Base-by-base conservation (phyloP, 2,888 invertebrate genomes). In the Andrena hattorfiana region DNA sequence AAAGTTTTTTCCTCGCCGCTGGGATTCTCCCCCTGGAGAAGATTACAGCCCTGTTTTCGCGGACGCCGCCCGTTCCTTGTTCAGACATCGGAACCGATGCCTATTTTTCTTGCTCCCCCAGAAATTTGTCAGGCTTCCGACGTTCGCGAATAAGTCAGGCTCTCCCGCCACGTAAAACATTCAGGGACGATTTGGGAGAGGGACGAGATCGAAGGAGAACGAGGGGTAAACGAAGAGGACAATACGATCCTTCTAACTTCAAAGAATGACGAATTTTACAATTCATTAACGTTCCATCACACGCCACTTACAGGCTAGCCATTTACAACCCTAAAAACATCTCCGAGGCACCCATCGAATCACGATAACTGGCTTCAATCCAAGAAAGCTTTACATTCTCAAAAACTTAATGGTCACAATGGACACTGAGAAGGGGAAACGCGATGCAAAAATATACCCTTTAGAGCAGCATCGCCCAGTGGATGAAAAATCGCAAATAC, bases 1-100 rank as follows among this genome's bases (percentile, higher is more conserved):
- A 83, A 83, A 82, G 69, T 81, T 87, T 87, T 87, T 85, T 81
- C 71, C 69, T 68, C 70, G 56, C 76, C 66, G 64, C 62, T 64
- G 64, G 74, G 67, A 80, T 42, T 76, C 83, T 68, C 79, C 77
- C 83, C 63, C 79, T 32, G 70, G 20, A 56, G 74, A 87, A 87
- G 87, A 87, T 87, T 87, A 87, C 81, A 84, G 68, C 69, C 73
- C 77, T 84, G 87, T 87, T 87, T 87, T 87, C 83, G 74, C 76
- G 79, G 59, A 72, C 70, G 67, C 77, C 75, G 72, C 70, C 64
- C 70, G 51, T 62, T 77, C 78, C 81, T 42, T 72, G 84, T 74
- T 84, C 74, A 79, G 85, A 81, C 88, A 87, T 84, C 78, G 84
- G 51, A 85, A 87, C 87, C 75, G 85, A 85, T 84, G 85, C 84